Evolutionary conservation across 2,888 invertebrate species (phyloP).

Genomic region (Homarus gammarus): DNA sequence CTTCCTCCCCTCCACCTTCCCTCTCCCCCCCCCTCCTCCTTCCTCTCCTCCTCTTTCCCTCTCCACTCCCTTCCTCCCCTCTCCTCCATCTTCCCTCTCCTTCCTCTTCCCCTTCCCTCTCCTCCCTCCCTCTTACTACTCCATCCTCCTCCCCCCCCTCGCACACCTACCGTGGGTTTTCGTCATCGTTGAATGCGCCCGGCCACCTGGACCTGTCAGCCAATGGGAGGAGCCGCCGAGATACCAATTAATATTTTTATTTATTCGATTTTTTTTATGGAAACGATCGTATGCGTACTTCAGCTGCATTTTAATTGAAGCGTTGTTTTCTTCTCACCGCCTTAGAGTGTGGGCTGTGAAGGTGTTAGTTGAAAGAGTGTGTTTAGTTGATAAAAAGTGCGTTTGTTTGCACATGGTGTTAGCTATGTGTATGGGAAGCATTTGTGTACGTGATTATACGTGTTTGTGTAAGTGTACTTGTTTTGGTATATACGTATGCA

Average conservation of each 20-base stretch:
- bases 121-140: background rate
- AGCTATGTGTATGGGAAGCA: no score
- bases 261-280: background rate
- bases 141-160: background rate
- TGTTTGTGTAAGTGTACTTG: no score
- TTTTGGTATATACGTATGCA: no score
- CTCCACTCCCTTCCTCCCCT: background rate
- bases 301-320: conserved; percentile 16
- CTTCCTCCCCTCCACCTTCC: no score
- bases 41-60: no score
- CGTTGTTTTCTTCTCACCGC: no score
- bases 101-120: background rate
- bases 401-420: no score
- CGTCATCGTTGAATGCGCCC: conserved; percentile 1
- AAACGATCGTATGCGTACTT: conserved; percentile 14
- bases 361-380: no score
- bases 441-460: no score
- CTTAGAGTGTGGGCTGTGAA: no score
- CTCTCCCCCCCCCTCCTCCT: background rate
- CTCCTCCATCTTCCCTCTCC: background rate
- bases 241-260: conserved; percentile 36
- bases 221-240: conserved; percentile 39
- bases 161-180: background rate
- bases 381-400: no score
- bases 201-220: conserved; percentile 47